Evolutionary conservation across 2,797 vertebrate genomes (phyloP), one percentile per base, ranked within the genome.

Genomic region (Pempheris klunzingeri): DNA sequence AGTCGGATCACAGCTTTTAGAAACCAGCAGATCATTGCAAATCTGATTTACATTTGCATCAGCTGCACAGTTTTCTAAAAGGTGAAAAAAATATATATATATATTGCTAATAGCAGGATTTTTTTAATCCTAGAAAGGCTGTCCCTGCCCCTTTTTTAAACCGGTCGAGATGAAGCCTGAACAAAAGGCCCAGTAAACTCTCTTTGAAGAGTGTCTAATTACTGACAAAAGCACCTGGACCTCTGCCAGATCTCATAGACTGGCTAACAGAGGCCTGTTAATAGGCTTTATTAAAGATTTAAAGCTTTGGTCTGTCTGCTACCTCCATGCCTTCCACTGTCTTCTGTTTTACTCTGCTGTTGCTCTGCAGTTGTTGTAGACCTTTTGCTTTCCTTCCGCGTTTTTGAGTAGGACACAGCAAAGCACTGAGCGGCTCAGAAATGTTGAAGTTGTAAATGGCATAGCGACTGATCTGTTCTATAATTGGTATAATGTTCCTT

Each of bases 161-260:
- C 58, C 32, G 52, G 52, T 71, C n/a, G 69, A 82, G 67, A 88
- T 85, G 75, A 83, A 80, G 79, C 68, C 57, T 43, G 53, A 90
- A 91, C 85, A 85, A 91, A 86, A 68, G 61, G 47, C 68, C 67
- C 63, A 32, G 73, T 77, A 79, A 86, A 88, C 75, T 76, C 60
- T 67, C 65, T 88, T 89, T 90, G 82, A 91, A 92, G 81, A 87
- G 78, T 80, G 76, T 77, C 77, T 85, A 87, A 91, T 92, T 89
- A 88, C 83, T 78, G 77, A 79, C 64, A 86, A 86, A 87, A 88
- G 81, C 63, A 81, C 24, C 70, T 86, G 83, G 81, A 81, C 43
- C 46, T 53, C 44, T 74, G 90, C 87, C 90, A 91, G 76, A 83
- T 83, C 87, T 85, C 76, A 83, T 62, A 79, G 71, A 78, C 76